These are phyloP conservation scores for Gallinago jamesoni DNA, from an alignment of 2,113 vertebrate genomes.

Conservation along the genomic window DNA sequence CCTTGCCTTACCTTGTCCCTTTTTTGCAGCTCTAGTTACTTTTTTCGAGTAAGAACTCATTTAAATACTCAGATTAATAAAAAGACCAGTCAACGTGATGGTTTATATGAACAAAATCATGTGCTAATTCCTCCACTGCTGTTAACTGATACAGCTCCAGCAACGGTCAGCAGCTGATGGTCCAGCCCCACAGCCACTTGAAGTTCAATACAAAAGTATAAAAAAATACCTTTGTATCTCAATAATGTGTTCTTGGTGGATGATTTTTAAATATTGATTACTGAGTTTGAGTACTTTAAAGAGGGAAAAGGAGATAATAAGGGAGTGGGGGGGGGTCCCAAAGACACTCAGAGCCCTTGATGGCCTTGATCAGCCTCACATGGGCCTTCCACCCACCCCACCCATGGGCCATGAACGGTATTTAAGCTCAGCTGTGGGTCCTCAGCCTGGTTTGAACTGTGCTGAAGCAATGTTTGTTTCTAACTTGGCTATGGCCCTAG, in stretches of 20 bases:
- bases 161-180: neutral
- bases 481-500: rapidly evolving
- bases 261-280: neutral
- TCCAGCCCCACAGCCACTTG: neutral
- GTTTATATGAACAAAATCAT: neutral
- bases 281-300: neutral
- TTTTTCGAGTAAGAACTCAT: slow-evolving; percentile 15
- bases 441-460: rapidly evolving
- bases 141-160: neutral
- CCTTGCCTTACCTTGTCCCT: slow-evolving; percentile 60
- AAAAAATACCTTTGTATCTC: neutral
- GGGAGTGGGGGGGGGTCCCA: rapidly evolving
- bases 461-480: rapidly evolving
- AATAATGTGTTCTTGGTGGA: neutral
- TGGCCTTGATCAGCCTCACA: neutral
- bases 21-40: slow-evolving; percentile 38
- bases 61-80: slow-evolving; percentile 47
- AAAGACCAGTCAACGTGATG: slow-evolving; percentile 15
- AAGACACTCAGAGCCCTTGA: neutral
- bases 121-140: neutral
- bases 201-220: neutral
- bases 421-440: neutral
- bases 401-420: neutral
- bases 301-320: neutral
- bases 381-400: neutral